Percentiles rank a stretch among this genome's conserved stretches.
Evolutionary conservation across 2,797 vertebrate species (phyloP).

Genomic region (Cheirogaleus major): DNA sequence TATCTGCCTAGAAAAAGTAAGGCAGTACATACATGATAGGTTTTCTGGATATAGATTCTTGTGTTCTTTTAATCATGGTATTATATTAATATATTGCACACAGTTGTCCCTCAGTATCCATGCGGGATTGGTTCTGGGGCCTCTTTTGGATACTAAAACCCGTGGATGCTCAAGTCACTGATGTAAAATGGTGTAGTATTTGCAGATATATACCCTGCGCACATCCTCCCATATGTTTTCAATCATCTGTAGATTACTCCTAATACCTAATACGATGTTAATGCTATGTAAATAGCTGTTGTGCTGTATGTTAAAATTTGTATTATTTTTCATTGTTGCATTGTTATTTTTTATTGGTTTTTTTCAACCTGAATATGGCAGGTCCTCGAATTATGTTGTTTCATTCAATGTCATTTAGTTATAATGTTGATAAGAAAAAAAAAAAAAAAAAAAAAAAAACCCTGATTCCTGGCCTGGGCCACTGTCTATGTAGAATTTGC

Average conservation of each 20-base stretch:
- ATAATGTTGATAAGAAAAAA: not conserved
- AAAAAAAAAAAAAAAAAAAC: not conserved
- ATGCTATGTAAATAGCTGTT: not conserved
- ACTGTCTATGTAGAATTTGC: not conserved
- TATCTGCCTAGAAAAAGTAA: not conserved
- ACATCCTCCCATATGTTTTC: not conserved
- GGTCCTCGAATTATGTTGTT: not conserved
- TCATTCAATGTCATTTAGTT: not conserved
- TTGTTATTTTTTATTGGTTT: not conserved
- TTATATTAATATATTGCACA: not conserved
- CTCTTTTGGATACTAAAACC: not conserved
- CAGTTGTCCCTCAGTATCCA: not conserved
- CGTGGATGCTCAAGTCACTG: not conserved
- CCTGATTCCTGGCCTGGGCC: too few species aligned
- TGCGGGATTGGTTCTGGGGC: not conserved
- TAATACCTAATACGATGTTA: not conserved
- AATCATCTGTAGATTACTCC: not conserved
- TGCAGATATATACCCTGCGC: not conserved
- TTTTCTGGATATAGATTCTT: not conserved
- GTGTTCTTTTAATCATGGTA: not conserved
- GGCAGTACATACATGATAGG: accelerated
- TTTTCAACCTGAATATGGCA: not conserved
- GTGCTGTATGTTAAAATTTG: not conserved
- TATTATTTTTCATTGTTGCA: not conserved
- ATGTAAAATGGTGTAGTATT: not conserved